phyloP scores from a whole-genome alignment of 2,113 vertebrate species.

The Paralichthys olivaceus region DNA sequence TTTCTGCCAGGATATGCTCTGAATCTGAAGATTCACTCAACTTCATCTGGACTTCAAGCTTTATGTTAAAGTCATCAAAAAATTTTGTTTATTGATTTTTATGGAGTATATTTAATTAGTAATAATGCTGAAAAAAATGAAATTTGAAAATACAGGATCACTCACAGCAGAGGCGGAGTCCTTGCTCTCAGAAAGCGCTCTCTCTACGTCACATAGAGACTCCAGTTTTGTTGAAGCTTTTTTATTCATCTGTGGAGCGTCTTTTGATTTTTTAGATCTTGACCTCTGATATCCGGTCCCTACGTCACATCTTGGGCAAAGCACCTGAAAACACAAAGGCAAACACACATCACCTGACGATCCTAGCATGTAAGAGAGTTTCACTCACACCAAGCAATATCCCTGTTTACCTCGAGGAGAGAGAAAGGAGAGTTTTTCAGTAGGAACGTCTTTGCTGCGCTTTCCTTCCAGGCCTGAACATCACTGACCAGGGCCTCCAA shows the following conservation, averaged over 20 bases:
- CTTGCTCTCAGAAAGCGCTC: constrained; percentile 89
- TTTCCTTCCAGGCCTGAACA: constrained; percentile 93
- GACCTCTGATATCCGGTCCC: constrained; percentile 84
- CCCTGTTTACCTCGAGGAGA: constrained; percentile 88
- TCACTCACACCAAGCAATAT: accelerated
- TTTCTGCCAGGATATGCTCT: too few relatives aligned
- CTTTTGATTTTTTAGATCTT: constrained; percentile 91
- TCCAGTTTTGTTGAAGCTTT: constrained; percentile 85
- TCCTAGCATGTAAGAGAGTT: not conserved
- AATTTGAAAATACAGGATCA: constrained; percentile 10
- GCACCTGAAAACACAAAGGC: constrained; percentile 82
- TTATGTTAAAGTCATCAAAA: too few relatives aligned
- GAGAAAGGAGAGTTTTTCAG: constrained; percentile 88
- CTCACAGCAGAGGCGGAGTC: constrained; percentile 91
- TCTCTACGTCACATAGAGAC: constrained; percentile 89
- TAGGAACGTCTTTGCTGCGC: constrained; percentile 92
- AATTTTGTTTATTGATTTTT: too few relatives aligned
- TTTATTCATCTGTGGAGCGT: constrained; percentile 81
- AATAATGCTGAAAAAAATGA: not conserved
- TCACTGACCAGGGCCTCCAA: constrained; percentile 90
- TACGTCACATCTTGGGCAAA: constrained; percentile 92
- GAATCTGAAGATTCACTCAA: too few relatives aligned
- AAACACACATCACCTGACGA: not conserved
- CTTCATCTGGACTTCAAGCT: too few relatives aligned
- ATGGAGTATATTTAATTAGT: too few relatives aligned